Base-by-base conservation (phyloP, 1,140 invertebrate species). In the Camponotus vicinus region DNA sequence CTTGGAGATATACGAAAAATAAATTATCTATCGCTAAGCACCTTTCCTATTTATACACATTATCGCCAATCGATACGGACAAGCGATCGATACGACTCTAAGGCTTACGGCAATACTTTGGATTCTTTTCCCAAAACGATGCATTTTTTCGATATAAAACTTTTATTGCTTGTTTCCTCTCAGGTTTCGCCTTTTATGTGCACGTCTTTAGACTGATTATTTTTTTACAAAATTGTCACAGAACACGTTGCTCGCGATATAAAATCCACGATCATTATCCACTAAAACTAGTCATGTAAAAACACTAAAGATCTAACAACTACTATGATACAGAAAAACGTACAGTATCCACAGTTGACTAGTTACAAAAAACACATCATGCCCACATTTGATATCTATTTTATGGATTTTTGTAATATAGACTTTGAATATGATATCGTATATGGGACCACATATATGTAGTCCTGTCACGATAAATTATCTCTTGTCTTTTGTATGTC, bases 311-410 rank as follows among this genome's bases (percentile, higher is more conserved):
- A 59, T 37, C 57, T 80, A 89, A 6, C 21, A 45, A 45, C 80
- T 89, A 85, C 82, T 92, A 90, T 89, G 55, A 85, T 92, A 91
- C 90, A 90, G 52, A 71, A 63, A 88, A 87, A 89, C 73, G 13
- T 87, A 85, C 67, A 87, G 71, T 90, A 84, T 82, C 34, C 83
- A 78, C 64, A 92, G 90, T 92, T 95, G 94, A 94, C 94, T 94
- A 94, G 94, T 94, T 92, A 92, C 82, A 93, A 93, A 27, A 52
- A 89, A 93, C 93, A 92, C 88, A 88, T 88, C 75, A 85, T 88
- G 77, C 86, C 71, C 77, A 37, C 63, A 15, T 59, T 77, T 66
- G 52, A 67, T 63, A 63, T 66, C 21, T 49, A 52, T 18, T 1
- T n/a, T 40, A 1, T 42, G 45, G 27, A 42, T 78, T 27, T 32